These are phyloP conservation scores for Bombus confusus DNA, from an alignment of 1,140 invertebrate genomes.

Conservation along the genomic window DNA sequence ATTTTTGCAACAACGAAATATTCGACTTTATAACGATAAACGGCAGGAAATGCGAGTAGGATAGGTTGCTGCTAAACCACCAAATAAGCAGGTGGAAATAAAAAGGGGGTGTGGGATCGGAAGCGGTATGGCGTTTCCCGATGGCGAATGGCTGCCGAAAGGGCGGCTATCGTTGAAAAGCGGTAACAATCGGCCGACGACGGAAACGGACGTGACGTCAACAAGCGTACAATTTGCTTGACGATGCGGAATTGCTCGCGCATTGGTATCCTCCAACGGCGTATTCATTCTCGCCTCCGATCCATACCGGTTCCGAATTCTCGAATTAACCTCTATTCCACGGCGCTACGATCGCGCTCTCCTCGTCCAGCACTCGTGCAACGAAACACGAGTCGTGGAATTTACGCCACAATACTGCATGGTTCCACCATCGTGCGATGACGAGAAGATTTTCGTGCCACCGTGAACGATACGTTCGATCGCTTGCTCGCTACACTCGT, in stretches of 20 bases:
- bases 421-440: not conserved
- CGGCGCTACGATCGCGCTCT: not conserved
- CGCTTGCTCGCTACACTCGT: too few species aligned
- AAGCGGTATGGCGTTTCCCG: not conserved
- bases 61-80: too few species aligned
- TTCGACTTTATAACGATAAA: too few species aligned
- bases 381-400: slow-evolving; percentile 22
- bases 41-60: too few species aligned
- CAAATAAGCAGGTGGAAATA: slow-evolving; percentile 3
- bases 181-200: slow-evolving; percentile 70
- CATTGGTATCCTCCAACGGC: slow-evolving; percentile 13
- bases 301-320: slow-evolving; percentile 47
- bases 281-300: slow-evolving; percentile 34
- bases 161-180: slow-evolving; percentile 62
- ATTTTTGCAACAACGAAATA: too few species aligned
- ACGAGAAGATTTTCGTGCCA: slow-evolving; percentile 1
- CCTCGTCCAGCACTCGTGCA: not conserved
- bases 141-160: not conserved
- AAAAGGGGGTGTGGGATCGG: not conserved
- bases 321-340: slow-evolving; percentile 60
- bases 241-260: slow-evolving; percentile 65
- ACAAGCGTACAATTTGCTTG: slow-evolving; percentile 71
- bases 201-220: slow-evolving; percentile 72
- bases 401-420: slow-evolving; percentile 39
- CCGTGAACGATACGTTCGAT: slow-evolving; percentile 39